Evolutionary conservation across 2,888 invertebrate genomes (phyloP).

Genomic region (Drosophila recens): DNA sequence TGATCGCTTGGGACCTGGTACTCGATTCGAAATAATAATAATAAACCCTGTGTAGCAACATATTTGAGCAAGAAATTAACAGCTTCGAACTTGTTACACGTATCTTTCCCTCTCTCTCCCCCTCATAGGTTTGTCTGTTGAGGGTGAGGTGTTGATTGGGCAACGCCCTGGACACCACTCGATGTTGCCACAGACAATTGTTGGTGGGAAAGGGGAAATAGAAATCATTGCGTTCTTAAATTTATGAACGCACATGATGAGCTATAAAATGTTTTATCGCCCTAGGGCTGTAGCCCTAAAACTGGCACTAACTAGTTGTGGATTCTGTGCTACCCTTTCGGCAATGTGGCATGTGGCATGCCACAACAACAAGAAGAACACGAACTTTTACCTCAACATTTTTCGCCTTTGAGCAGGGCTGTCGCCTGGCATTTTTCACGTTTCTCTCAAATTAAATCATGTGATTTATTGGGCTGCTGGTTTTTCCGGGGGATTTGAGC

Average conservation of each 20-base stretch:
- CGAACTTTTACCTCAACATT: slow-evolving; percentile 69
- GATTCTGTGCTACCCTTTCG: slow-evolving; percentile 45
- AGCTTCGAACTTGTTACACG: slow-evolving; percentile 70
- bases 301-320: slow-evolving; percentile 16
- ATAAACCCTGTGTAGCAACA: slow-evolving; percentile 30
- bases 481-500: slow-evolving; percentile 25
- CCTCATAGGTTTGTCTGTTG: slow-evolving; percentile 9
- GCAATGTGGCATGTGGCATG: slow-evolving; percentile 26
- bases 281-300: slow-evolving; percentile 25
- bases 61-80: slow-evolving; percentile 74
- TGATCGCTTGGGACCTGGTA: slow-evolving; percentile 47
- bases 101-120: background rate
- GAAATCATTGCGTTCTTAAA: slow-evolving; percentile 73
- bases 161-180: slow-evolving; percentile 73
- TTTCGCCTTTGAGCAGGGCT: slow-evolving; percentile 59
- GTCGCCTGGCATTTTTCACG: slow-evolving; percentile 41
- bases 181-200: slow-evolving; percentile 19
- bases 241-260: slow-evolving; percentile 80
- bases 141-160: slow-evolving; percentile 79
- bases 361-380: slow-evolving; percentile 14
- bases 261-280: slow-evolving; percentile 81
- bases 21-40: slow-evolving; percentile 5
- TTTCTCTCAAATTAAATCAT: slow-evolving; percentile 75
- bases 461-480: slow-evolving; percentile 74
- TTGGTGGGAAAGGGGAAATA: background rate